Base-by-base conservation (phyloP, 2,888 invertebrate species). In the Merodon equestris region DNA sequence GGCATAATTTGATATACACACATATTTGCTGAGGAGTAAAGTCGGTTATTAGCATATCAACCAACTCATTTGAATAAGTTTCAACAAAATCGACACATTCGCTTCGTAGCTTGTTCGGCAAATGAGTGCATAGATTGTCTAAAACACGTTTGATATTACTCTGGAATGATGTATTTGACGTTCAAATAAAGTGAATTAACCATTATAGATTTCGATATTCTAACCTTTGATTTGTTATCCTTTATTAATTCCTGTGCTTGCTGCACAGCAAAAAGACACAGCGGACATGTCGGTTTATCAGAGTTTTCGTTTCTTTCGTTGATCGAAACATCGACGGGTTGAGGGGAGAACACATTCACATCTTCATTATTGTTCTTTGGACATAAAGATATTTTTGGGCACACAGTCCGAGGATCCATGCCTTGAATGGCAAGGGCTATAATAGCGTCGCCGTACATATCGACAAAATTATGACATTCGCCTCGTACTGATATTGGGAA, bases 181-280 rank as follows among this genome's bases (percentile, higher is more conserved):
- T 51, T 34, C 14, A 51, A 36, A 51, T 36, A 14, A 0, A 36
- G 4, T 19, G n/a, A 4, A 17, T 15, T 27, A 5, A 12, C 7
- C 10, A 36, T 36, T 9, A 36, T 7, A 36, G 10, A 5, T 51
- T 42, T 17, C 36, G 1, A 50, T 0, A 15, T 14, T 42, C 1
- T 85, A 87, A 94, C 94, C 91, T 94, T 94, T 34, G 94, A 94
- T 85, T 92, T 93, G 83, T 95, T 92, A 81, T 93, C 91, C 85
- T 93, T 92, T 10, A 96, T 91, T 88, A 92, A 91, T 38, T 91
- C 89, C 85, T 95, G 93, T n/a, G 96, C 88, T 87, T 95, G 92
- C 68, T 93, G 91, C 0, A 97, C 92, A 2, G 95, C 95, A 86
- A 96, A 93, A 72, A 97, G 90, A 85, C 97, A 97, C 9, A 97